These are phyloP conservation scores for Cydia amplana DNA, from an alignment of 1,140 invertebrate genomes.

Conservation along the genomic window DNA sequence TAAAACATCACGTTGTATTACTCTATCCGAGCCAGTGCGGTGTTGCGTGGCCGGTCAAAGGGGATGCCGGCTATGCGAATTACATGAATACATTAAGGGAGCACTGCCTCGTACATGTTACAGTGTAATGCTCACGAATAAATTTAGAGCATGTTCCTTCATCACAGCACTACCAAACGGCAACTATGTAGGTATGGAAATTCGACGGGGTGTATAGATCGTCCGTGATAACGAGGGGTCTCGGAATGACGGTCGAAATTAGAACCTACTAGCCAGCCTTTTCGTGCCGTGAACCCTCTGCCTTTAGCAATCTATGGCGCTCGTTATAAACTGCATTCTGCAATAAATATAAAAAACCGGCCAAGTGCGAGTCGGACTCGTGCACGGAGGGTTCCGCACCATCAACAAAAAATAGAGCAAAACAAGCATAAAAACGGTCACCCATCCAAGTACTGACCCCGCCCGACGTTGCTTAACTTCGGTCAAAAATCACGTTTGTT, in stretches of 20 bases:
- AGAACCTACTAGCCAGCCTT: conserved; percentile 8
- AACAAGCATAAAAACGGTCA: too few species aligned
- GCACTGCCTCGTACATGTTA: conserved; percentile 72
- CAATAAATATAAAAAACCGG: background rate
- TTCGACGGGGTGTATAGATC: conserved; percentile 49
- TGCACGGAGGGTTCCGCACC: too few species aligned
- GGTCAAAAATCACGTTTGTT: too few species aligned
- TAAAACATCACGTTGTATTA: conserved; percentile 78
- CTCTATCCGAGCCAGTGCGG: conserved; percentile 70
- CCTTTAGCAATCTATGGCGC: background rate
- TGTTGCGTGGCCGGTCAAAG: conserved; percentile 79
- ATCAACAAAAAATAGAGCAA: too few species aligned
- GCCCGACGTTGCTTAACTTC: too few species aligned
- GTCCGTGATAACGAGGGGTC: conserved; percentile 34
- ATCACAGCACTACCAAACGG: conserved; percentile 64
- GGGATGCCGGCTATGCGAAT: conserved; percentile 77
- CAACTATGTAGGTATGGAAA: conserved; percentile 66
- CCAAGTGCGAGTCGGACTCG: too few species aligned
- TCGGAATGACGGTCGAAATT: conserved; percentile 26
- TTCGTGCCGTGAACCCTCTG: conserved; percentile 8
- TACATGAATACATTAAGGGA: conserved; percentile 79
- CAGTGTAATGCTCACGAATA: conserved; percentile 77
- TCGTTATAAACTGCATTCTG: background rate
- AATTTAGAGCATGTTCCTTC: conserved; percentile 73
- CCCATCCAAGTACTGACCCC: too few species aligned